These are phyloP conservation scores for Prosopocoilus inquinatus DNA, from an alignment of 2,888 invertebrate species.

Conservation along the genomic window DNA sequence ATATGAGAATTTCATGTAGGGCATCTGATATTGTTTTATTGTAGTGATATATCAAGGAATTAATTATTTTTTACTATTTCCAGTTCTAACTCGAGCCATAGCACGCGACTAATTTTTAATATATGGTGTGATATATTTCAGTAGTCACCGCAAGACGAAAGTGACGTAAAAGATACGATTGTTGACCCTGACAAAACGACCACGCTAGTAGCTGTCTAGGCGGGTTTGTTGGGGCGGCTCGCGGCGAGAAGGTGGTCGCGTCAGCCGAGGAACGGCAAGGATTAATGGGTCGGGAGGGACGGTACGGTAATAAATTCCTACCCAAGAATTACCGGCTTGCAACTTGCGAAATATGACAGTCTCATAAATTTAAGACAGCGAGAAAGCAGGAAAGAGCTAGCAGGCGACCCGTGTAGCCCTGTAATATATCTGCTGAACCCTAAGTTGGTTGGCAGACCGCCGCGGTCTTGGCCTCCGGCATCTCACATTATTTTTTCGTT, in stretches of 20 bases:
- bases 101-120: too few relatives aligned
- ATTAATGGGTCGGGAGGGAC: conserved; percentile 54
- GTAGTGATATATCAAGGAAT: too few relatives aligned
- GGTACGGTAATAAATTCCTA: conserved; percentile 57
- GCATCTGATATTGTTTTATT: too few relatives aligned
- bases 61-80: too few relatives aligned
- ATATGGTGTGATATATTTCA: too few relatives aligned
- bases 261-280: conserved; percentile 37
- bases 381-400: conserved; percentile 46
- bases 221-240: conserved; percentile 14
- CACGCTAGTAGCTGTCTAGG: conserved; percentile 18
- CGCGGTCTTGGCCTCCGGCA: conserved; percentile 40
- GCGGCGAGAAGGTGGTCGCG: conserved; percentile 39
- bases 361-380: conserved; percentile 55
- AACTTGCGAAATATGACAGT: conserved; percentile 51
- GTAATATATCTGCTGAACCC: conserved; percentile 38
- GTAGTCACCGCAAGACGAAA: conserved; percentile 18
- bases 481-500: conserved; percentile 42
- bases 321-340: conserved; percentile 59
- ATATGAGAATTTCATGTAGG: too few relatives aligned
- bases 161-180: conserved; percentile 5
- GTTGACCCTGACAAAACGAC: conserved; percentile 20
- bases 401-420: conserved; percentile 43
- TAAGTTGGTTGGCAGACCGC: conserved; percentile 36
- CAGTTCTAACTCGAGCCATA: too few relatives aligned